Conservation (phyloP, 2,888 invertebrate genomes). For the Hybos culiciformis region DNA sequence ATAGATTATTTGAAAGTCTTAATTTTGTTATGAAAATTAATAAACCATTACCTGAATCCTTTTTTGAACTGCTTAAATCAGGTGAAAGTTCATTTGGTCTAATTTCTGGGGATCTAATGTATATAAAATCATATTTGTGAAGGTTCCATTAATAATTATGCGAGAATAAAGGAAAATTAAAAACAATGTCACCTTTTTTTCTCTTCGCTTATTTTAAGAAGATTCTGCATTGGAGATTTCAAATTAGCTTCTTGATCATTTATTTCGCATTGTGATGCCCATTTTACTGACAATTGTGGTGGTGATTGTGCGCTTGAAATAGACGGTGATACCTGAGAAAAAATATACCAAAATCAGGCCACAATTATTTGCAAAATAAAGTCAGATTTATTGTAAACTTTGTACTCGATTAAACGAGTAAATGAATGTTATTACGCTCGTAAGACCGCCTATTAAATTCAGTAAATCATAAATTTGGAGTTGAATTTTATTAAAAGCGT, state of each 20-base stretch:
- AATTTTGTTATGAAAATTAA: constrained; percentile 3
- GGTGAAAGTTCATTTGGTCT: constrained; percentile 19
- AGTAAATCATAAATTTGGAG: neutral
- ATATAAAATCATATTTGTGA: constrained; percentile 2
- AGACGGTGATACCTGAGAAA: neutral
- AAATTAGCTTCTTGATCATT: constrained; percentile 21
- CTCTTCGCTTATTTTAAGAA: constrained; percentile 26
- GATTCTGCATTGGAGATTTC: constrained; percentile 27
- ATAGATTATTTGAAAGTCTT: neutral
- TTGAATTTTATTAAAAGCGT: neutral
- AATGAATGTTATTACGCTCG: too few relatives aligned
- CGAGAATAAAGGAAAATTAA: neutral
- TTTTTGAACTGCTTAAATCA: constrained; percentile 18
- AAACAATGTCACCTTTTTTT: constrained; percentile 18
- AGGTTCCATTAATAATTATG: neutral
- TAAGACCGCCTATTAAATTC: neutral
- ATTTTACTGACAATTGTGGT: constrained; percentile 34
- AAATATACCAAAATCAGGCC: too few relatives aligned
- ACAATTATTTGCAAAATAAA: too few relatives aligned
- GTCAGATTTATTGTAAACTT: too few relatives aligned
- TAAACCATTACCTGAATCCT: constrained; percentile 20
- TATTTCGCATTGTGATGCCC: constrained; percentile 31
- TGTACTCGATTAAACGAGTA: too few relatives aligned
- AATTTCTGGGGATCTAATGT: constrained; percentile 17
- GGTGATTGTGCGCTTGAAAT: constrained; percentile 24